Evolutionary conservation across 1,140 invertebrate species (phyloP).

Genomic region (Batillaria attramentaria): DNA sequence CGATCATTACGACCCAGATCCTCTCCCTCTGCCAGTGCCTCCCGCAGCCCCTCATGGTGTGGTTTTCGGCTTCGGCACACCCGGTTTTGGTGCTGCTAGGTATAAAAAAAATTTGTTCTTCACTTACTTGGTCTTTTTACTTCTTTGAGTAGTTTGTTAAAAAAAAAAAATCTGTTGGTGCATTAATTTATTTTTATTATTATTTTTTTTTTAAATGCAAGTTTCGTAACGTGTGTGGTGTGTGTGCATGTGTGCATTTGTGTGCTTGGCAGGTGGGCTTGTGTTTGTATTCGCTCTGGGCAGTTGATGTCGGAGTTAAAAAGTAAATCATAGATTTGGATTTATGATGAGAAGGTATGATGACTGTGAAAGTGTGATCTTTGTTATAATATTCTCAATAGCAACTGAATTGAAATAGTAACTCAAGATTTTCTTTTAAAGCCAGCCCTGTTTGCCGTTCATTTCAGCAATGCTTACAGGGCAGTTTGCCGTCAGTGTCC

Average conservation of each 20-base stretch:
- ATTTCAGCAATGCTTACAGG: conserved; percentile 29
- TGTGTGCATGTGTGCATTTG: background rate
- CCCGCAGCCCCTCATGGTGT: background rate
- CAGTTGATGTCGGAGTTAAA: too few species aligned
- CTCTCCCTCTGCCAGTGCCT: background rate
- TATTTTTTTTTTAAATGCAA: background rate
- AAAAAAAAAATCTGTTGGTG: too few species aligned
- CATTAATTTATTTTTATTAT: too few species aligned
- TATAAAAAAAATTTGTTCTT: conserved; percentile 25
- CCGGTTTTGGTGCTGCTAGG: conserved; percentile 51
- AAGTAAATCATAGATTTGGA: too few species aligned
- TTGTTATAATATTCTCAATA: too few species aligned
- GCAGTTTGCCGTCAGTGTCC: conserved; percentile 63
- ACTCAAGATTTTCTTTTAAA: background rate
- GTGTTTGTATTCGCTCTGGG: too few species aligned
- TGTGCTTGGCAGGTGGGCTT: too few species aligned
- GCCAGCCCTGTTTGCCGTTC: background rate
- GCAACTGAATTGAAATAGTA: too few species aligned
- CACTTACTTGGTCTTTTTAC: too few species aligned
- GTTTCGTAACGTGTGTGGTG: background rate
- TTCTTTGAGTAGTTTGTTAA: too few species aligned
- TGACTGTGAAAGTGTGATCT: too few species aligned
- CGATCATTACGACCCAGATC: conserved; percentile 31
- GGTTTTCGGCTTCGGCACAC: conserved; percentile 56
- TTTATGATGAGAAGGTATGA: too few species aligned